Conservation (phyloP, 2,113 vertebrate genomes). For the Pachyramphus minor region DNA sequence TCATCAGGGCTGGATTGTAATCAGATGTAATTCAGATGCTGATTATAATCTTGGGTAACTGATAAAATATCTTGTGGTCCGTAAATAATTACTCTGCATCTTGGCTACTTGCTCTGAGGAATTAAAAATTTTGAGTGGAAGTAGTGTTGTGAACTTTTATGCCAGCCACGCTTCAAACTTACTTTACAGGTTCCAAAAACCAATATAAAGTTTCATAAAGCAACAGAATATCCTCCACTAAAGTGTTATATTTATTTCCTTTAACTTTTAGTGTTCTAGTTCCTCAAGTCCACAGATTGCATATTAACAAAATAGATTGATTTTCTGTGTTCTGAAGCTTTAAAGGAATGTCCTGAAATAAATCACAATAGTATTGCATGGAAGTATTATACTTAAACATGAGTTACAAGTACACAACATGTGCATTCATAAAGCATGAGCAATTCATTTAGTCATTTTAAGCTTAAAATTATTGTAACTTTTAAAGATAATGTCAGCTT, state of each 20-base stretch:
- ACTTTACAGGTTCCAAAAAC: background rate
- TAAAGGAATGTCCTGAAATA: background rate
- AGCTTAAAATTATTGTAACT: background rate
- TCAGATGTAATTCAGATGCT: background rate
- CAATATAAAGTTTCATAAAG: background rate
- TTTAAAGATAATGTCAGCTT: background rate
- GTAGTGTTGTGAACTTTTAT: background rate
- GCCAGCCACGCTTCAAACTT: background rate
- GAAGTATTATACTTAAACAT: background rate
- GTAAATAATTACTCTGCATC: background rate
- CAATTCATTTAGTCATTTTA: background rate
- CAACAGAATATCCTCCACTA: background rate
- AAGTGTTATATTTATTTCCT: background rate
- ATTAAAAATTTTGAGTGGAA: background rate
- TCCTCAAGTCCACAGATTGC: background rate
- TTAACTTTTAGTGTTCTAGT: background rate
- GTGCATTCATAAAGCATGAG: background rate
- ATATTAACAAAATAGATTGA: background rate
- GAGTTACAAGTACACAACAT: background rate
- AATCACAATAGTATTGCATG: background rate
- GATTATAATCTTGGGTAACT: background rate
- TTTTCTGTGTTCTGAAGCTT: background rate
- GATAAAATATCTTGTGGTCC: background rate
- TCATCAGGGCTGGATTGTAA: background rate
- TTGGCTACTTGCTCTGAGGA: background rate